Percentiles rank a stretch among this genome's conserved stretches.
phyloP scores from a whole-genome alignment of 2,888 invertebrate species.

The Clepsis dumicolana region DNA sequence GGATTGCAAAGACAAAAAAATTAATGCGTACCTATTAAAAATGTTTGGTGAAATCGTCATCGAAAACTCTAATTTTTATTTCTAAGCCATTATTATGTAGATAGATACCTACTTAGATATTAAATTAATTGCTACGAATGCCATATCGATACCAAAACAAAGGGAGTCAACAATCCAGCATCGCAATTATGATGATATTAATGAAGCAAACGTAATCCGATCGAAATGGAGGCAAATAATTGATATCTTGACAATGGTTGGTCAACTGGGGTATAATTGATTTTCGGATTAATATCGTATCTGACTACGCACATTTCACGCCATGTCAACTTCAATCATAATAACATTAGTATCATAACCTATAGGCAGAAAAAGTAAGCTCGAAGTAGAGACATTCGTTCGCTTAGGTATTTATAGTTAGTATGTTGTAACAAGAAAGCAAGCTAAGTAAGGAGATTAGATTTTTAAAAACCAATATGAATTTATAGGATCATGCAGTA shows the following conservation, averaged over 20 bases:
- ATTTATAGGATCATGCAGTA: too few relatives aligned
- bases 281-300: conserved; percentile 15
- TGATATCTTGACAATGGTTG: conserved; percentile 18
- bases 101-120: neutral
- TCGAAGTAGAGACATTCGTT: neutral
- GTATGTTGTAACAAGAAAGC: too few relatives aligned
- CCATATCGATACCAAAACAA: neutral
- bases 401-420: neutral
- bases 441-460: too few relatives aligned
- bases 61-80: too few relatives aligned
- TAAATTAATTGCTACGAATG: neutral
- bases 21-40: too few relatives aligned
- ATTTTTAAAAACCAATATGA: too few relatives aligned
- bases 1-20: too few relatives aligned
- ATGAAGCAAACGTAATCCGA: conserved; percentile 16
- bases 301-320: conserved; percentile 11
- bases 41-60: too few relatives aligned
- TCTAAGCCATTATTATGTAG: too few relatives aligned
- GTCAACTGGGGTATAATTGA: conserved; percentile 20
- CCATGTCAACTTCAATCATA: conserved; percentile 5
- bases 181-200: conserved; percentile 21
- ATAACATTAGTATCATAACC: neutral
- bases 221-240: conserved; percentile 13
- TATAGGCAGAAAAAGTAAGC: neutral
- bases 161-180: conserved; percentile 9